These are phyloP conservation scores for Aphaenogaster floridana DNA, from an alignment of 1,140 invertebrate genomes.

Conservation along the genomic window DNA sequence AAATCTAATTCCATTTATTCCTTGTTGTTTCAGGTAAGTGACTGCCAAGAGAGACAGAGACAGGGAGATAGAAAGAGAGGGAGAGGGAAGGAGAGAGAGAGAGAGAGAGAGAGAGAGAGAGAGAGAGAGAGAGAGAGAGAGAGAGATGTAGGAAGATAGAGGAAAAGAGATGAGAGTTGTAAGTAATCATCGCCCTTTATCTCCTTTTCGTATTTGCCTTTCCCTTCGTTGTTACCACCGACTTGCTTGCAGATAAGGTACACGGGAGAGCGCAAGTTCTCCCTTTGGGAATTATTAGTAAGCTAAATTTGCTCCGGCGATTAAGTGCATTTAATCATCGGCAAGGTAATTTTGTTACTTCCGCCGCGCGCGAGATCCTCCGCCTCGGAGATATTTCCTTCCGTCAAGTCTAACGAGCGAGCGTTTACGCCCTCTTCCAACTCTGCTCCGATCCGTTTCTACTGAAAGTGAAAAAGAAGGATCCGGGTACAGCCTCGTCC, in stretches of 20 bases:
- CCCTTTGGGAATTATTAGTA: conserved; percentile 57
- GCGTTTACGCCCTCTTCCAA: neutral
- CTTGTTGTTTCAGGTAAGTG: conserved; percentile 84
- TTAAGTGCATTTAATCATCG: conserved; percentile 61
- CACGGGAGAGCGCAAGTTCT: conserved; percentile 6
- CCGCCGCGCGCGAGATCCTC: conserved; percentile 55
- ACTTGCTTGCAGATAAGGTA: conserved; percentile 1
- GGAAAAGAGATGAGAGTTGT: conserved; percentile 69
- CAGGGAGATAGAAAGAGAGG: neutral
- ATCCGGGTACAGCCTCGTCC: neutral
- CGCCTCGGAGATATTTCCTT: conserved; percentile 19
- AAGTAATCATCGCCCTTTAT: conserved; percentile 83
- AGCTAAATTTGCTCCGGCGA: conserved; percentile 55
- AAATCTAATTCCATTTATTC: conserved; percentile 82
- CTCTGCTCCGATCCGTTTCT: conserved; percentile 8
- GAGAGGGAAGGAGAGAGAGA: neutral
- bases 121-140: neutral
- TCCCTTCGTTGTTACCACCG: conserved; percentile 69
- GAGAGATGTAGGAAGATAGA: neutral
- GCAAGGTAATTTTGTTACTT: conserved; percentile 55
- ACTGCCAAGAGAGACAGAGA: conserved; percentile 20
- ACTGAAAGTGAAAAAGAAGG: neutral
- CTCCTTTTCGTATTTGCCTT: conserved; percentile 79
- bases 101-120: too few relatives aligned
- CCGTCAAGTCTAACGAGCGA: conserved; percentile 24